phyloP scores from a whole-genome alignment of 2,797 vertebrate genomes.

The Ceryle rudis region DNA sequence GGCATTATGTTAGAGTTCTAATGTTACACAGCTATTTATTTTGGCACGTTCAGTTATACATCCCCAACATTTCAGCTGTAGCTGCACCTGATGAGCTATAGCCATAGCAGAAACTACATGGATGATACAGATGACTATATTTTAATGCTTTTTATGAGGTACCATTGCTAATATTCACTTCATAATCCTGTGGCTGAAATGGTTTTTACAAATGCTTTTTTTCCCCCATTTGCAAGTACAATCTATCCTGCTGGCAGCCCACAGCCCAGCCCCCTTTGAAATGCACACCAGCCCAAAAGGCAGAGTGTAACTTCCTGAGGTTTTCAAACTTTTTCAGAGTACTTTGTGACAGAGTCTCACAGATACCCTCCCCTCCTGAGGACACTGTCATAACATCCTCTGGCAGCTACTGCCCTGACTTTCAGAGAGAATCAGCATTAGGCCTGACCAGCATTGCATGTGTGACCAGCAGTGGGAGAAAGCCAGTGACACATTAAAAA shows the following conservation, averaged over 20 bases:
- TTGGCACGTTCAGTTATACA: background rate
- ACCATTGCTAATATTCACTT: background rate
- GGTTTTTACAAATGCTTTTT: background rate
- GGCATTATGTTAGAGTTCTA: background rate
- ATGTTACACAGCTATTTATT: background rate
- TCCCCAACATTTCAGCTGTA: background rate
- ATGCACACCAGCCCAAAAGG: background rate
- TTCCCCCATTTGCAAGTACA: background rate
- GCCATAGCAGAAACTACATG: background rate
- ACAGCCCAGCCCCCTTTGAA: background rate
- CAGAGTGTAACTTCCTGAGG: background rate
- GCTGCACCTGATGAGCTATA: background rate
- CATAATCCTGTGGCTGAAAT: background rate
- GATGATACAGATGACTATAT: background rate
- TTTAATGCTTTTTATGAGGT: background rate
- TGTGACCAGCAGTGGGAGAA: background rate
- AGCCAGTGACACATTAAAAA: background rate
- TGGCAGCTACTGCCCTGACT: background rate
- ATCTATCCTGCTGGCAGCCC: background rate
- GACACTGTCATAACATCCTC: background rate
- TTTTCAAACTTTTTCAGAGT: background rate
- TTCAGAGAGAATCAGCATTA: background rate
- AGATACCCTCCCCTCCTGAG: background rate
- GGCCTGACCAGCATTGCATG: background rate
- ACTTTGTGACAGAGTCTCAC: background rate